These are phyloP conservation scores for Crypturellus undulatus DNA, from an alignment of 2,113 vertebrate genomes.

Conservation along the genomic window DNA sequence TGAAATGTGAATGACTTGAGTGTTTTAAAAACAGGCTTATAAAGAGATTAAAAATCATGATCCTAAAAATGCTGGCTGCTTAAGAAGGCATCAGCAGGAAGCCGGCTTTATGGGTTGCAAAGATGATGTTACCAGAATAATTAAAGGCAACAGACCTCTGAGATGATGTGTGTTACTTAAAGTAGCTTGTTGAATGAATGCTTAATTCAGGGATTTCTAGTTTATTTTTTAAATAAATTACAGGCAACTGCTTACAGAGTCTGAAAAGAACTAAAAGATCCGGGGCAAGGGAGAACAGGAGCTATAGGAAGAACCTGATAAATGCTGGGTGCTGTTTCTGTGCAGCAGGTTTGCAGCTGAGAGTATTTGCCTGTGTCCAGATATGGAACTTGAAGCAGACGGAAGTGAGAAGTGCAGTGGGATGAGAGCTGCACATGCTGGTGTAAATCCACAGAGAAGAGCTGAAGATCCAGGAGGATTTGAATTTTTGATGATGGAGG, in stretches of 20 bases:
- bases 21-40: neutral
- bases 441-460: neutral
- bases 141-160: neutral
- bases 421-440: neutral
- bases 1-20: rapidly evolving
- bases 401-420: neutral
- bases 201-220: neutral
- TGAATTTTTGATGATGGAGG: neutral
- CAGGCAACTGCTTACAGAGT: neutral
- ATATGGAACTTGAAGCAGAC: neutral
- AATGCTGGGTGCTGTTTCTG: rapidly evolving
- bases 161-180: neutral
- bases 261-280: neutral
- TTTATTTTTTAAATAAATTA: neutral
- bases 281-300: neutral
- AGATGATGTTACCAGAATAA: neutral
- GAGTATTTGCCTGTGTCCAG: rapidly evolving
- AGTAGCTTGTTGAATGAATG: neutral
- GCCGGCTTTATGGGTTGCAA: neutral
- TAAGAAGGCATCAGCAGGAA: neutral
- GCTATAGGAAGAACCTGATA: neutral
- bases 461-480: neutral
- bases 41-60: neutral
- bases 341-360: neutral
- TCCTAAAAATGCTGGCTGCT: neutral